Conservation (phyloP, 2,113 vertebrate genomes). For the Microcebus griseorufus region DNA sequence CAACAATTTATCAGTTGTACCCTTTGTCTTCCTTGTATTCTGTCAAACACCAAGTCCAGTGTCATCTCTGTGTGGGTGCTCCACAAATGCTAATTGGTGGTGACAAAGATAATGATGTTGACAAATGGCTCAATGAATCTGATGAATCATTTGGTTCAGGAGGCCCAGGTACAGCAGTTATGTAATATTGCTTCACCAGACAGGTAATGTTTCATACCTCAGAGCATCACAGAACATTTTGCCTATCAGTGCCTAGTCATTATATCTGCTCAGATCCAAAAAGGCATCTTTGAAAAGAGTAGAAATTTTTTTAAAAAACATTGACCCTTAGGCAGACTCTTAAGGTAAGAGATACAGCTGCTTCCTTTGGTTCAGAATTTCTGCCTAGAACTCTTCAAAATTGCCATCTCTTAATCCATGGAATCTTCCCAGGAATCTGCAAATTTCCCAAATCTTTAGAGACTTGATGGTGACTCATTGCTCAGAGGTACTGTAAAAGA, state of each 20-base stretch:
- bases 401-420: neutral
- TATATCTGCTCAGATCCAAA: neutral
- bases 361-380: constrained; percentile 34
- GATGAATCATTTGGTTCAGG: constrained; percentile 47
- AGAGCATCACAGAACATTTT: neutral
- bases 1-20: neutral
- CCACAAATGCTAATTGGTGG: constrained; percentile 55
- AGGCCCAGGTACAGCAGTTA: constrained; percentile 40
- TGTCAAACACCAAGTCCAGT: neutral
- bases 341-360: neutral
- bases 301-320: neutral
- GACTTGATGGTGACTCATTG: neutral
- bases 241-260: constrained; percentile 16
- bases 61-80: constrained; percentile 70
- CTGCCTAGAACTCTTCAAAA: neutral
- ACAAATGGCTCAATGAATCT: constrained; percentile 40
- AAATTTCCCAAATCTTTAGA: neutral
- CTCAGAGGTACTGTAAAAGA: neutral
- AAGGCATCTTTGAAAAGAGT: neutral
- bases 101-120: constrained; percentile 66
- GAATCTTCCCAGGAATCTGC: neutral
- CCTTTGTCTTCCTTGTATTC: constrained; percentile 60
- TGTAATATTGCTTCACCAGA: constrained; percentile 49
- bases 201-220: constrained; percentile 72
- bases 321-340: neutral